phyloP scores from a whole-genome alignment of 2,888 invertebrate genomes.

The Caradrina clavipalpis region DNA sequence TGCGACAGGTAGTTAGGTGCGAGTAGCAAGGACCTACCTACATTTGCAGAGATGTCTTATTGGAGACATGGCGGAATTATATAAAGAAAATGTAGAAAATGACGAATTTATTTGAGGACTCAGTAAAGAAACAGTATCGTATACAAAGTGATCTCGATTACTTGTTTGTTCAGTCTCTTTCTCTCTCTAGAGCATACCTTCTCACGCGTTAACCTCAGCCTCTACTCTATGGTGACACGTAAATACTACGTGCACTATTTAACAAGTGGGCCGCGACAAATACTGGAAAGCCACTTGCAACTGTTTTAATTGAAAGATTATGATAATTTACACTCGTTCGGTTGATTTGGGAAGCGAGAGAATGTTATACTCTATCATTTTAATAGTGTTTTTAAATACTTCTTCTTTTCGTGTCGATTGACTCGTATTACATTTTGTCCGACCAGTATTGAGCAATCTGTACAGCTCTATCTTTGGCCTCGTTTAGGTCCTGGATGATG shows the following conservation, averaged over 20 bases:
- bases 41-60: slow-evolving; percentile 43
- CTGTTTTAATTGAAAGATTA: slow-evolving; percentile 61
- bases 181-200: slow-evolving; percentile 61
- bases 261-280: slow-evolving; percentile 80
- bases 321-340: slow-evolving; percentile 51
- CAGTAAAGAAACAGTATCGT: slow-evolving; percentile 38
- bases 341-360: slow-evolving; percentile 41
- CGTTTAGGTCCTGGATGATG: no score
- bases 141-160: no score
- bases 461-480: no score
- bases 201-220: slow-evolving; percentile 66
- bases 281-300: slow-evolving; percentile 71
- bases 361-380: slow-evolving; percentile 18
- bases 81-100: slow-evolving; percentile 19
- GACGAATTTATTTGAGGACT: slow-evolving; percentile 15
- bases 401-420: no score
- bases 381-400: background rate
- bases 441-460: no score
- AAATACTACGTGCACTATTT: slow-evolving; percentile 84
- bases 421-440: no score
- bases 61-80: slow-evolving; percentile 13
- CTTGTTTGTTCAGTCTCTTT: slow-evolving; percentile 58
- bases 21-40: slow-evolving; percentile 22
- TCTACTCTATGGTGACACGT: slow-evolving; percentile 81
- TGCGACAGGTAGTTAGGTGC: slow-evolving; percentile 42